Base-by-base conservation (phyloP, 2,113 vertebrate species). In the Gavialis gangeticus region DNA sequence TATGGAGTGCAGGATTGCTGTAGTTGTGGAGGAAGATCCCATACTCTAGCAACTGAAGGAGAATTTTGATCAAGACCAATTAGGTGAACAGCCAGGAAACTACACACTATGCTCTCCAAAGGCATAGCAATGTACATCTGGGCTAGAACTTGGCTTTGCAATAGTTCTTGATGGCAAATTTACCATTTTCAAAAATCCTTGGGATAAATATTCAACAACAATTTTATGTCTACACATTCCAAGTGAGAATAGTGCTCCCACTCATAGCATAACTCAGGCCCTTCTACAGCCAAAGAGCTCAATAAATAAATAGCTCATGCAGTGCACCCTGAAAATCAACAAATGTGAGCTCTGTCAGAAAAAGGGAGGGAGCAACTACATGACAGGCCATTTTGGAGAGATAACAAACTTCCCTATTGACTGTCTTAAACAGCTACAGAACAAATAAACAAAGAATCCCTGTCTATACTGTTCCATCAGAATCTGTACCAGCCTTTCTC, bases 21-120 rank as follows among this genome's bases (percentile, higher is more conserved):
- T 75, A 17, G 24, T 55, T 91, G 13, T 8, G 30, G 30, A 5
- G 2, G 4, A 57, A 30, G 75, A 19, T 3, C 27, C 27, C 12
- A 12, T 77, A 22, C 60, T 6, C 1, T 59, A 24, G 63, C 64
- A 87, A 21, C 82, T 21, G n/a, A 24, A n/a, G 63, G 37, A 64
- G 15, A 28, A 63, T 16, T 4, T 19, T 69, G 83, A 46, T 46
- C 34, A 12, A 16, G 58, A 28, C 4, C 63, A 79, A 57, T 28
- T 85, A 64, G 56, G 79, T 80, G 63, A 34, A 15, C 64, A 84
- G 75, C 16, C 10, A 34, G 60, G 21, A 73, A 88, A 78, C 75
- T 5, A 3, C 0, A 1, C 0, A 0, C 3, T 84, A 1, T 2
- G 46, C 59, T 28, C 62, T 75, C 62, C 71, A 22, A 64, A 22